Base-by-base conservation (phyloP, 2,113 vertebrate species). In the Apaloderma vittatum region DNA sequence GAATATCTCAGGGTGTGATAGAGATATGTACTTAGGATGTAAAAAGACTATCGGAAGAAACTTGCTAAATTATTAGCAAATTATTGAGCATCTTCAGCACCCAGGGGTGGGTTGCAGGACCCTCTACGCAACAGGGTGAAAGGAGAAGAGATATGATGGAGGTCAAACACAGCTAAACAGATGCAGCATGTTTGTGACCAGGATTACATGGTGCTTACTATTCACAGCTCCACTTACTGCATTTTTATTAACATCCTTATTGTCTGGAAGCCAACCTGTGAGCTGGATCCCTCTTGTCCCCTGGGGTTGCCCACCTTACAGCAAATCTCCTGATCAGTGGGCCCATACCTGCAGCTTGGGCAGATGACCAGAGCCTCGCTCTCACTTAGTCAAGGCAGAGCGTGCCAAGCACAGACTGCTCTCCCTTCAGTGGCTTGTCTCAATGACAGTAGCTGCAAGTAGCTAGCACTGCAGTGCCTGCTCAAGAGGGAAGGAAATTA, bases 41-140 rank as follows among this genome's bases (percentile, higher is more conserved):
- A 55, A 37, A 32, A 9, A 82, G 11, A 26, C 29, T 63, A 18
- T 40, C 43, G 68, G 48, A 73, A 70, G 10, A 73, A 51, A 40
- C 12, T 40, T 40, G 40, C 40, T 40, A 40, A 40, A 40, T 40
- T 43, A 45, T 46, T 21, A 76, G 1, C 0, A 0, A 48, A 62
- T 51, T 46, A 67, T 18, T 40, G 20, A 81, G 27, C 52, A 61
- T 30, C 34, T 12, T 61, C 0, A 0, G 15, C 66, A 32, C 2
- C 6, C 15, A 55, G 23, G 16, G 9, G 6, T 37, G 27, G 21
- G 27, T 29, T 77, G 15, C 48, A 34, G 58, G 52, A 61, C 26
- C 0, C 0, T 8, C 22, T 59, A 32, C 32, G 29, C 16, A 71
- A 11, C 24, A 34, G 9, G 0, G 0, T 0, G 2, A 51, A 57